Evolutionary conservation across 2,113 vertebrate species (phyloP), one percentile per base, ranked within the genome.

Genomic region (Pogona vitticeps): DNA sequence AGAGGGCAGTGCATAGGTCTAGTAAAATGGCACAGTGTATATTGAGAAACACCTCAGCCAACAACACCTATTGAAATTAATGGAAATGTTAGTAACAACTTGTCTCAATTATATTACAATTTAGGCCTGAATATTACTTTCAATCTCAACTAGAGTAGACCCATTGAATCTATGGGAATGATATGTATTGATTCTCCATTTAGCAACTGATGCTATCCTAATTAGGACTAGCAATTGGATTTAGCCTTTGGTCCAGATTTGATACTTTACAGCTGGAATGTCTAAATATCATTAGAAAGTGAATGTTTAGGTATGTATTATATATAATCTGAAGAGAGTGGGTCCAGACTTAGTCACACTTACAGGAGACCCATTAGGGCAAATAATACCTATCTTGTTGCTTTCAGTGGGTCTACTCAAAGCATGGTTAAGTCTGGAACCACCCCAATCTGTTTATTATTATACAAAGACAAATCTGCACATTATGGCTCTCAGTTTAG

Each of bases 391-490:
- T 72, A 72, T 17, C 36, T 21, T 20, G 38, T 38, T 73, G 36
- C 20, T 40, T 40, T 21, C 71, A 73, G 36, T 40, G 36, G 2
- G 21, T 73, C 36, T 38, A 73, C 33, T 73, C 17, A 8, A 73
- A 21, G 36, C 17, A 40, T 38, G 12, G 15, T 21, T 80, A 40
- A 28, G 36, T 80, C 36, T 63, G 59, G 61, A 65, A 15, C 23
- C n/a, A 38, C 17, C 58, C 68, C 10, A 65, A 21, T 12, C 2
- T 5, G 26, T 31, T 28, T 67, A 67, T 28, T 28, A 31, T 31
- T 67, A 28, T 63, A 59, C 61, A 86, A 61, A 80, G 36, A 8
- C 75, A 83, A 92, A 84, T 36, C 36, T 10, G 1, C 88, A 59
- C n/a, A 87, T 84, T n/a, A 1, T 56, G 80, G 31, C 52, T 56